Base-by-base conservation (phyloP, 2,888 invertebrate species). In the Cosmia trapezina region DNA sequence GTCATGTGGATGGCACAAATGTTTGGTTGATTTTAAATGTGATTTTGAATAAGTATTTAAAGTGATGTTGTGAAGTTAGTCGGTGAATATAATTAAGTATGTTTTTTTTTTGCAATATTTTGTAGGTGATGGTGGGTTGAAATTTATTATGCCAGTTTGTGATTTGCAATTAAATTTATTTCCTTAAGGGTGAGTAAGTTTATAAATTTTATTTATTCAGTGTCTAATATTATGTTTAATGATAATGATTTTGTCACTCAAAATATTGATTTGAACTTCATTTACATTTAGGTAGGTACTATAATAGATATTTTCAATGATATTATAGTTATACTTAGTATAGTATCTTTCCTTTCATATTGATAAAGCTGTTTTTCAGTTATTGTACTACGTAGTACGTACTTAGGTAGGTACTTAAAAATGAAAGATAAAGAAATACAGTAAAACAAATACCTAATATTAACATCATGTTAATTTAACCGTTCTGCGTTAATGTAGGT, bases 1-100 rank as follows among this genome's bases (percentile, higher is more conserved):
- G 4, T 57, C 51, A 51, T 61, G 54, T 59, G 59, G 71, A 53
- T 70, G 12, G 12, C 11, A 28, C 17, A 8, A 53, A 57, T 68
- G 57, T 19, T 63, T 60, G 37, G 22, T 64, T 63, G 43, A 60
- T 54, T 17, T 60, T 14, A 28, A 53, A 53, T 51, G 51, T 57
- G 28, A 4, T 41, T 64, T 57, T 63, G 33, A 12, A 60, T 63
- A 28, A 3, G 28, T 28, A 61, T 67, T 71, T 33, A n/a, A 67
- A 49, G 28, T 62, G 7, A 54, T 43, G 28, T 68, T 72, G 54
- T 82, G 65, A 63, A 62, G 37, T 74, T 71, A 19, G 14, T 57
- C 17, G 41, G 73, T 73, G 74, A 62, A 63, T 54, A 51, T 8
- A 22, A 17, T 2, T 2, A 5, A 11, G 8, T 12, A 14, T 49